These are phyloP conservation scores for Dermochelys coriacea DNA, from an alignment of 2,797 vertebrate species.

Conservation along the genomic window DNA sequence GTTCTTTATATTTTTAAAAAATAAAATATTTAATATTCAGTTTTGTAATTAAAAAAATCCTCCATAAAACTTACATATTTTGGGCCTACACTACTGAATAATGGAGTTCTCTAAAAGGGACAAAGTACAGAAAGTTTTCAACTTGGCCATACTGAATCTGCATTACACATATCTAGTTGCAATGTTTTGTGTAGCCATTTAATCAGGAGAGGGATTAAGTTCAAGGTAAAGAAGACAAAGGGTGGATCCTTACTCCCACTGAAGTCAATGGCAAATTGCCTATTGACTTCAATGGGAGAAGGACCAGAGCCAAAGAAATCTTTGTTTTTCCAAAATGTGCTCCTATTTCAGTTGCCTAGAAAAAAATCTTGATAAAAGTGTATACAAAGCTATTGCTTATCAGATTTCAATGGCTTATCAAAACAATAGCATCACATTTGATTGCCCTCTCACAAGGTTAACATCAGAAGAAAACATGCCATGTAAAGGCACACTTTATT, in stretches of 20 bases:
- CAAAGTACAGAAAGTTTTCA: constrained; percentile 28
- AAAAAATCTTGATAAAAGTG: constrained; percentile 28
- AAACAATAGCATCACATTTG: neutral
- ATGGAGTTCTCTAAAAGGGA: neutral
- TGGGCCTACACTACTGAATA: neutral
- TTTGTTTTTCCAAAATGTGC: constrained; percentile 17
- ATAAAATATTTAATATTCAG: neutral
- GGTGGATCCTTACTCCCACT: constrained; percentile 27
- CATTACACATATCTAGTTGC: neutral
- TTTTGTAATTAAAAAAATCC: neutral
- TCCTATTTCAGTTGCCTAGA: constrained; percentile 32
- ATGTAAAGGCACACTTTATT: neutral
- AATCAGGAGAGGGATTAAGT: constrained; percentile 26
- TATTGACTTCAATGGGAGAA: neutral
- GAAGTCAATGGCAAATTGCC: constrained; percentile 53
- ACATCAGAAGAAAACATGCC: constrained; percentile 25
- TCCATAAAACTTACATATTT: neutral
- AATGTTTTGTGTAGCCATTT: constrained; percentile 30
- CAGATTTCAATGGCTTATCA: constrained; percentile 47
- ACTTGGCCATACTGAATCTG: neutral
- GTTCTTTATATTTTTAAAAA: neutral
- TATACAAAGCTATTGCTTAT: constrained; percentile 27
- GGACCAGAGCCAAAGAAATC: constrained; percentile 52
- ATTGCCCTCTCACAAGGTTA: constrained; percentile 18
- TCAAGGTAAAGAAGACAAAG: constrained; percentile 38